Percentiles rank a stretch among this genome's conserved stretches.
These are phyloP conservation scores for Chaetorhynchus papuensis DNA, from an alignment of 2,113 vertebrate species.

Conservation along the genomic window DNA sequence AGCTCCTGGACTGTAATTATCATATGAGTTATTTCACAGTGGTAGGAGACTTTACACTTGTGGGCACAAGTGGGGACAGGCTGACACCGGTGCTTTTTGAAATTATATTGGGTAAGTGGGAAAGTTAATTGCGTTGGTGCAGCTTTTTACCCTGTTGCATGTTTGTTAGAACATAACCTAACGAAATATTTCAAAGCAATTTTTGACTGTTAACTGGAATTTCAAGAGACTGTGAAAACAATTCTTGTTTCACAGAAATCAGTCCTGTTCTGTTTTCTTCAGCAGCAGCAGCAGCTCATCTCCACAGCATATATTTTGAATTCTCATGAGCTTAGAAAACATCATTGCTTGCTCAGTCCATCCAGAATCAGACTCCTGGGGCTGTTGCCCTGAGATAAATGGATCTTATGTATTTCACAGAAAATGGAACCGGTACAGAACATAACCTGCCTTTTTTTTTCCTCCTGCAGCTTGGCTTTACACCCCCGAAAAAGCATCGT, in stretches of 20 bases:
- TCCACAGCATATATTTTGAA: background rate
- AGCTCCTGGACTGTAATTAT: background rate
- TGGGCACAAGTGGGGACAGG: background rate
- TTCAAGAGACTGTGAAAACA: background rate
- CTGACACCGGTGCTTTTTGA: background rate
- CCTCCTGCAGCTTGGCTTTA: slow-evolving; percentile 55
- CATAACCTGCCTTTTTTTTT: background rate
- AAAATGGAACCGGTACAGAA: background rate
- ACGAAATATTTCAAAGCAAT: background rate
- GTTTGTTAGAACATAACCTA: background rate
- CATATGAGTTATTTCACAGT: background rate
- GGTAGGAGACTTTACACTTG: background rate
- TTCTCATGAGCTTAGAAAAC: background rate
- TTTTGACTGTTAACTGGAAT: background rate
- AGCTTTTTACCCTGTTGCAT: background rate
- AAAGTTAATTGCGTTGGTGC: background rate
- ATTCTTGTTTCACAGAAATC: background rate
- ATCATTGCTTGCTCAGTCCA: background rate
- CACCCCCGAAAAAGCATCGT: slow-evolving; percentile 69
- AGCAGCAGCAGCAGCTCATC: background rate
- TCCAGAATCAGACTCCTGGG: background rate
- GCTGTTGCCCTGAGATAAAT: background rate
- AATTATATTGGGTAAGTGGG: background rate
- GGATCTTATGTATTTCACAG: background rate
- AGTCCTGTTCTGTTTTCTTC: background rate